Conservation (phyloP, 2,797 vertebrate species). For the Zalophus californianus region DNA sequence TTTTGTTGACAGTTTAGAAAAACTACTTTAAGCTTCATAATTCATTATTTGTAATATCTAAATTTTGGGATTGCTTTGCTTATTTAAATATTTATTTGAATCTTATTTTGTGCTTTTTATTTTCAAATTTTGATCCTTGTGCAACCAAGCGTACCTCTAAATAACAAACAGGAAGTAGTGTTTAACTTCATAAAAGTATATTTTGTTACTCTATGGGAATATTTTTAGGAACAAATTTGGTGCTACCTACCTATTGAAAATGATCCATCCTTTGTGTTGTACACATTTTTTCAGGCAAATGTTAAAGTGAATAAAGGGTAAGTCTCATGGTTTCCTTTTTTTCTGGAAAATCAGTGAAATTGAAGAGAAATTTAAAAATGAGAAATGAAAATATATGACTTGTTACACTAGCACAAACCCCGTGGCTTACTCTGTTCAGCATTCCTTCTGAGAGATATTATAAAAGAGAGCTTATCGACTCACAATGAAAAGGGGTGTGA, state of each 20-base stretch:
- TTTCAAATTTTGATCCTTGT: conserved; percentile 39
- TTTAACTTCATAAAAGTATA: not conserved
- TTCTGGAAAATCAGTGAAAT: not conserved
- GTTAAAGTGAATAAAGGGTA: not conserved
- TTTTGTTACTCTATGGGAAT: not conserved
- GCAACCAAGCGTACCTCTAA: not conserved
- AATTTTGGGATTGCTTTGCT: not conserved
- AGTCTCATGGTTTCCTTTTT: not conserved
- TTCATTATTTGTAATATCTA: not conserved
- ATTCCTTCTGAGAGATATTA: not conserved
- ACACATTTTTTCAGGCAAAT: not conserved
- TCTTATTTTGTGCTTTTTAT: not conserved
- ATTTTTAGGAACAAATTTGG: not conserved
- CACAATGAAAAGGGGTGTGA: not conserved
- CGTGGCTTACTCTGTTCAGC: not conserved
- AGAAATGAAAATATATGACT: not conserved
- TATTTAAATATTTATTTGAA: conserved; percentile 39
- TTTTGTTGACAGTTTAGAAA: not conserved
- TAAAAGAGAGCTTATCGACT: not conserved
- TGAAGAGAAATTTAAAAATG: conserved; percentile 5
- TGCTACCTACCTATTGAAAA: not conserved
- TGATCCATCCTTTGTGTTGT: not conserved
- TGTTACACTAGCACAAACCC: not conserved
- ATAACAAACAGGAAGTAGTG: not conserved
- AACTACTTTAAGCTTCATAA: not conserved